These are phyloP conservation scores for Etheostoma spectabile DNA, from an alignment of 2,113 vertebrate species.

Conservation along the genomic window DNA sequence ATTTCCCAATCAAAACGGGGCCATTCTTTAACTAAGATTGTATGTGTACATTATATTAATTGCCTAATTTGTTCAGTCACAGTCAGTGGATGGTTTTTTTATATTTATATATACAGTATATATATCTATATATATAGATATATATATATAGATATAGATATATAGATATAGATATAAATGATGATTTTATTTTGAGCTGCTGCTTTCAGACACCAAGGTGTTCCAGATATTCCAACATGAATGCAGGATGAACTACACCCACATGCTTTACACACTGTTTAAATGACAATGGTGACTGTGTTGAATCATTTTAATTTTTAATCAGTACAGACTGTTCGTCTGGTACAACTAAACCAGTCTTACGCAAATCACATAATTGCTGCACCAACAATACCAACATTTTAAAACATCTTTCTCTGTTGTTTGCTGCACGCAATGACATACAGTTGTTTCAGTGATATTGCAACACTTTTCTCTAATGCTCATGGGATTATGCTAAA, in stretches of 20 bases:
- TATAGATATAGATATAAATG: neutral
- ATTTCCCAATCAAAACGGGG: neutral
- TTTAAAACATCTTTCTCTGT: conserved; percentile 14
- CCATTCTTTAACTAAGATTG: neutral
- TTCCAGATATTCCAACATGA: conserved; percentile 8
- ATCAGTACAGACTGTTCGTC: conserved; percentile 7
- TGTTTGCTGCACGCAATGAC: conserved; percentile 15
- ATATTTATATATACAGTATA: too few species aligned
- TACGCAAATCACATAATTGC: conserved; percentile 4
- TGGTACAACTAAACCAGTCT: neutral
- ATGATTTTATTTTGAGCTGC: neutral
- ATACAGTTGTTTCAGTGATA: conserved; percentile 21
- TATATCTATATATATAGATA: too few species aligned
- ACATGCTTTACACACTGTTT: conserved; percentile 15
- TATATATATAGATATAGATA: too few species aligned
- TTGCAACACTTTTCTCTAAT: conserved; percentile 31
- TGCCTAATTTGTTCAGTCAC: neutral
- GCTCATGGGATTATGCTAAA: conserved; percentile 51
- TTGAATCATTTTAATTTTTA: conserved; percentile 18
- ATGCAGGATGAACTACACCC: neutral
- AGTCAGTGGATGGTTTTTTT: neutral
- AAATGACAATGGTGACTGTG: conserved; percentile 10
- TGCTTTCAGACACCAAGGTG: neutral
- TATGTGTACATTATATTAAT: neutral
- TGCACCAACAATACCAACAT: neutral